These are phyloP conservation scores for Torymus aiolomorphi DNA, from an alignment of 2,888 invertebrate genomes.

Conservation along the genomic window DNA sequence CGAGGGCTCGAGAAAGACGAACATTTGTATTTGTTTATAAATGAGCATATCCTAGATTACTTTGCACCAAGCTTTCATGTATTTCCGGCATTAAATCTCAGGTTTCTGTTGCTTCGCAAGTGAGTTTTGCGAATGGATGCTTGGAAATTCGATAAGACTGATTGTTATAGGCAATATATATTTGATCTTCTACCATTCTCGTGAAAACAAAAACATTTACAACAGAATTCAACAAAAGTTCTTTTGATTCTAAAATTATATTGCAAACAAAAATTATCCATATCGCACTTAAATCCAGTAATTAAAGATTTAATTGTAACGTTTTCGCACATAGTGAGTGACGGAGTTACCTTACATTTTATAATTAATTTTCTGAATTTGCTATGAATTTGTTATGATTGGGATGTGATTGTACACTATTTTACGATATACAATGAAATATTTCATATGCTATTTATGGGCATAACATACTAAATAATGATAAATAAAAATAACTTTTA, in stretches of 20 bases:
- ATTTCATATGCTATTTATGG: background rate
- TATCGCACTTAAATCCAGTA: no score
- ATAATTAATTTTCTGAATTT: no score
- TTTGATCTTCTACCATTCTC: background rate
- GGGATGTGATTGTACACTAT: no score
- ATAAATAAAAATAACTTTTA: background rate
- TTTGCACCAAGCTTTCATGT: background rate
- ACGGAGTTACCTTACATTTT: no score
- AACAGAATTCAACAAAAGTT: no score
- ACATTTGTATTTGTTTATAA: background rate
- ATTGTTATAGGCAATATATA: constrained; percentile 6
- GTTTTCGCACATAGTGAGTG: no score
- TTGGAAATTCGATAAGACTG: constrained; percentile 34
- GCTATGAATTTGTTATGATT: no score
- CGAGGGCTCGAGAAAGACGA: constrained; percentile 12
- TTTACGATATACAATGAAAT: no score
- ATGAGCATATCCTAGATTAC: background rate
- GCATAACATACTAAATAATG: background rate
- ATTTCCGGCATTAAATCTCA: background rate
- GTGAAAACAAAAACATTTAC: background rate
- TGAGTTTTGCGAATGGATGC: constrained; percentile 3
- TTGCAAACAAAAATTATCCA: no score
- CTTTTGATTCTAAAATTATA: no score
- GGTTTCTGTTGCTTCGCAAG: background rate
- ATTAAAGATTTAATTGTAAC: no score